Evolutionary conservation across 2,888 invertebrate genomes (phyloP).

Genomic region (Plusia festucae): DNA sequence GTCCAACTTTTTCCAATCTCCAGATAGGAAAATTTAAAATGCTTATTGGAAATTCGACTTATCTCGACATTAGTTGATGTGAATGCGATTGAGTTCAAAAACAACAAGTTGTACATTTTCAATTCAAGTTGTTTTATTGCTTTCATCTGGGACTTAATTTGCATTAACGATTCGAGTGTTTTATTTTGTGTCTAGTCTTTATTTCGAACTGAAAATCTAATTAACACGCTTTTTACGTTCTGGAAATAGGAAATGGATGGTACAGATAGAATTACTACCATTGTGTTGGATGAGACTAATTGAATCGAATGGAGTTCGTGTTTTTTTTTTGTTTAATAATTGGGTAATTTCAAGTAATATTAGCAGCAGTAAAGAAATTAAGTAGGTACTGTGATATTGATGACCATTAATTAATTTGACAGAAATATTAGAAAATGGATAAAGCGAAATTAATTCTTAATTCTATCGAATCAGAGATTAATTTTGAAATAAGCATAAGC

Average conservation of each 20-base stretch:
- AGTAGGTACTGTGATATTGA: no score
- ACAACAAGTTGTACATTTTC: slow-evolving; percentile 7
- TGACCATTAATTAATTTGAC: no score
- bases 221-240: not conserved
- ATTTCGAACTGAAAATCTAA: not conserved
- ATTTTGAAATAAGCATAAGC: no score
- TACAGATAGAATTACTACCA: not conserved
- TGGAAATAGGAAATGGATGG: not conserved
- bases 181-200: not conserved
- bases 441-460: no score
- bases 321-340: slow-evolving; percentile 28
- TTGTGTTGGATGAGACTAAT: not conserved
- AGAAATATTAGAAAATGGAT: no score
- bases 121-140: slow-evolving; percentile 8
- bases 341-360: slow-evolving; percentile 13
- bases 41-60: slow-evolving; percentile 57
- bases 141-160: slow-evolving; percentile 12
- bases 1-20: slow-evolving; percentile 60
- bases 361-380: no score
- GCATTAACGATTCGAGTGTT: not conserved
- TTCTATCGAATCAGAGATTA: no score
- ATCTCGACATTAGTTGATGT: slow-evolving; percentile 44
- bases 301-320: not conserved
- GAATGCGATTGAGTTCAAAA: slow-evolving; percentile 33
- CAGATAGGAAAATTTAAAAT: slow-evolving; percentile 55